Evolutionary conservation across 2,888 invertebrate genomes (phyloP), one percentile per base, ranked within the genome.

Genomic region (Melipona bicolor): DNA sequence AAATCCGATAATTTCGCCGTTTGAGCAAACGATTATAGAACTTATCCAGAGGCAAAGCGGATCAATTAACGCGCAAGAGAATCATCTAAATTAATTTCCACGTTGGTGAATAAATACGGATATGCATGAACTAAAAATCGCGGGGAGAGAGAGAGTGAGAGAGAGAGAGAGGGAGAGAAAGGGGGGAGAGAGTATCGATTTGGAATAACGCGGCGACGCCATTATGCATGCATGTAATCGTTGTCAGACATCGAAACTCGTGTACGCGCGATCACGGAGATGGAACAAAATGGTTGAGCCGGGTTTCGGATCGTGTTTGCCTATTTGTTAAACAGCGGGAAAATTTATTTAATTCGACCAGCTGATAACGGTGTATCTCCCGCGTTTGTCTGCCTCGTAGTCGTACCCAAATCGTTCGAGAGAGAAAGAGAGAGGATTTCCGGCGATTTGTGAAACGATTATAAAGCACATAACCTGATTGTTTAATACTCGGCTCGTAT

Each of bases 301-400:
- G 61, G 9, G 9, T 43, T 43, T 21, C 19, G n/a, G 19, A 32
- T 52, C 27, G 32, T 36, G 65, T 79, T 68, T 52, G 69, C 69
- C 50, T 56, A 69, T 74, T 82, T 65, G 81, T 83, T 76, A 72
- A 80, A 54, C 70, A 71, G 67, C n/a, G 69, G 74, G 32, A 67
- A 76, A 76, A 81, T 83, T 81, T 83, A 83, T 83, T 81, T 83
- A 83, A 77, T 81, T 83, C 83, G 76, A 27, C 32, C 21, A 27
- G 19, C 81, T 49, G 82, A 76, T 83, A 81, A 81, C 77, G 36
- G 62, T 9, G 43, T 64, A 24, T 56, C 27, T 56, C 27, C 1
- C 71, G 27, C 50, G 71, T 72, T 71, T 43, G 43, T 43, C 43
- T 49, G 24, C 43, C 68, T 50, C 54, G 67, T 5, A 13, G 27